phyloP scores from a whole-genome alignment of 92 coral and sea anemone genomes.

The Epizoanthus ramosus region DNA sequence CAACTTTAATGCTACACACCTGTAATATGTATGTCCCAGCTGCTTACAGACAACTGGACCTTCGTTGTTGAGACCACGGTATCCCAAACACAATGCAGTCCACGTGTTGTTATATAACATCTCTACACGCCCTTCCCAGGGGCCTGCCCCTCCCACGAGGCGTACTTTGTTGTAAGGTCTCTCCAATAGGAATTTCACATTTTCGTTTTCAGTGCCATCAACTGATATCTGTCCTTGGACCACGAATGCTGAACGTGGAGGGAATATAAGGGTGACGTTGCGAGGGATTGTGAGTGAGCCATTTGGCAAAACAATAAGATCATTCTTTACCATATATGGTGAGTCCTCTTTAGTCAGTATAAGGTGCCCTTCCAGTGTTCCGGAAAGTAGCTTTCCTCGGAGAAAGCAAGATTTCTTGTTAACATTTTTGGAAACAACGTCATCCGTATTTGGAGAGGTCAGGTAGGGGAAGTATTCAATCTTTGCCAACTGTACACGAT shows the following conservation, averaged over 20 bases:
- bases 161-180: conserved; percentile 29
- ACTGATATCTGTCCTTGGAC: conserved; percentile 64
- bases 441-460: conserved; percentile 41
- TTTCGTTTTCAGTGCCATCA: conserved; percentile 43
- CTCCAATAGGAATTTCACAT: conserved; percentile 32
- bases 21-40: conserved; percentile 27
- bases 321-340: conserved; percentile 63
- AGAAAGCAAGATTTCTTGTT: conserved; percentile 48
- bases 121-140: conserved; percentile 69
- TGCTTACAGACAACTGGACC: conserved; percentile 58
- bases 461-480: conserved; percentile 56
- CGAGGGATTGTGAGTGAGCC: conserved; percentile 57
- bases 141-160: conserved; percentile 56
- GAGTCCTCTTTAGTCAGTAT: conserved; percentile 30
- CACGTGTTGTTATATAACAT: conserved; percentile 51
- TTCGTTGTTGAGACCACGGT: conserved; percentile 36
- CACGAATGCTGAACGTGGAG: conserved; percentile 54
- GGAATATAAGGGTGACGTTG: conserved; percentile 61
- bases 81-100: conserved; percentile 49
- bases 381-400: conserved; percentile 52
- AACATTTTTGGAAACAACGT: not conserved
- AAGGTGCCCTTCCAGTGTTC: conserved; percentile 51
- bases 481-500: conserved; percentile 58
- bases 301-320: conserved; percentile 63
- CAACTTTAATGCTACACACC: not conserved